Evolutionary conservation across 2,888 invertebrate species (phyloP), one percentile per base, ranked within the genome.

Genomic region (Sesia apiformis): DNA sequence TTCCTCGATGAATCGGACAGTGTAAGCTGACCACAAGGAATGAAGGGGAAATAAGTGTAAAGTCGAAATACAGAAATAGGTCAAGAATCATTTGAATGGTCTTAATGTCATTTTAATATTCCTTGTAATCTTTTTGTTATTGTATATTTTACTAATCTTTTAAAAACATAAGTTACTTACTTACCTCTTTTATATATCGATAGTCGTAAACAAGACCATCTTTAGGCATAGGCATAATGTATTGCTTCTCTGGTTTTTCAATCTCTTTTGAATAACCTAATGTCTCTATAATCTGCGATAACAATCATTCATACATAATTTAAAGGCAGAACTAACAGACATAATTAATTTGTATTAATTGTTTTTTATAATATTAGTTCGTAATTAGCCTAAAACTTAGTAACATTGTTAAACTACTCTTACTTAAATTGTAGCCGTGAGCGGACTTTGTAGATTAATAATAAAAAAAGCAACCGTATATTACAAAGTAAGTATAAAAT

Each of bases 191-290:
- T 52, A 96, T 94, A 76, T 94, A 98, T 62, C 94, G 92, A 79
- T 96, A 98, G 75, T 98, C 97, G 72, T 95, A 98, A 0, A 98
- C 95, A 0, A 93, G 91, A 49, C 94, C 95, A 38, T 94, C 93
- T 63, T 93, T 94, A 0, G 98, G 98, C 72, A 97, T 92, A 0
- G 93, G 91, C 65, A 95, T 95, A 63, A 96, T 95, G 68, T 96
- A 97, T 0, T 95, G 94, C 69, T 95, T 96, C 0, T 92, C 91
- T 0, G 93, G 91, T 65, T 92, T 92, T 0, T 71, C 64, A 50
- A 94, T 90, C 55, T 90, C 88, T 62, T 90, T 90, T 0, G 86
- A 89, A 60, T 92, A 91, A 7, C 90, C 84, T 2, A 95, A 75
- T 8, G 77, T 68, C 57, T 90, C 81, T 53, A 83, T 79, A 0